Percentiles rank a stretch among this genome's conserved stretches.
These are phyloP conservation scores for Panulirus ornatus DNA, from an alignment of 1,140 invertebrate genomes.

Conservation along the genomic window DNA sequence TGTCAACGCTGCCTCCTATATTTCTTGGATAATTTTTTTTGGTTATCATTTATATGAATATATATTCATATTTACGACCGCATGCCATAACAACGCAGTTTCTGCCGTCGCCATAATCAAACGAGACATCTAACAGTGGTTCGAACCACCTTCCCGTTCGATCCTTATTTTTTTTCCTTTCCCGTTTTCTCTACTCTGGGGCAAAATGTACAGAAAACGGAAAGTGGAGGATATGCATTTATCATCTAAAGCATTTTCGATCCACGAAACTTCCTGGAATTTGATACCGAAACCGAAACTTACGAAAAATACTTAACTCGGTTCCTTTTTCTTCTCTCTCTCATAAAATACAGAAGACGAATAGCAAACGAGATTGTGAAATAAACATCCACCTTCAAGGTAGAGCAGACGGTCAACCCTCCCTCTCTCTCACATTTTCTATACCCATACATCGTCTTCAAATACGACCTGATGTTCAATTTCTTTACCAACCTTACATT, in stretches of 20 bases:
- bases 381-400: not conserved
- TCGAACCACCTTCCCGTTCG: too few relatives aligned
- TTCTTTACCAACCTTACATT: too few relatives aligned
- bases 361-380: too few relatives aligned
- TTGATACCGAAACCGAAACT: conserved; percentile 6
- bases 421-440: not conserved
- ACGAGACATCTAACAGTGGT: too few relatives aligned
- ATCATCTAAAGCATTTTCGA: too few relatives aligned
- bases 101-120: too few relatives aligned
- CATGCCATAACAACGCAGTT: too few relatives aligned
- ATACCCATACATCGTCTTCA: conserved; percentile 19
- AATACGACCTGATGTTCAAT: conserved; percentile 30
- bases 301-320: not conserved
- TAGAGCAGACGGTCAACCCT: not conserved
- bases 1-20: conserved; percentile 56
- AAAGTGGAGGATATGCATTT: not conserved
- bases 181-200: not conserved
- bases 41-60: conserved; percentile 4
- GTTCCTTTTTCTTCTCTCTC: not conserved
- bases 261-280: conserved; percentile 10
- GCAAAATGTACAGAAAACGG: not conserved
- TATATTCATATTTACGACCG: not conserved
- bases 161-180: too few relatives aligned
- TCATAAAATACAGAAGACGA: not conserved
- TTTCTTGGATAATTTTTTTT: conserved; percentile 25